Base-by-base conservation (phyloP, 2,888 invertebrate genomes). In the Diaprepes abbreviatus region DNA sequence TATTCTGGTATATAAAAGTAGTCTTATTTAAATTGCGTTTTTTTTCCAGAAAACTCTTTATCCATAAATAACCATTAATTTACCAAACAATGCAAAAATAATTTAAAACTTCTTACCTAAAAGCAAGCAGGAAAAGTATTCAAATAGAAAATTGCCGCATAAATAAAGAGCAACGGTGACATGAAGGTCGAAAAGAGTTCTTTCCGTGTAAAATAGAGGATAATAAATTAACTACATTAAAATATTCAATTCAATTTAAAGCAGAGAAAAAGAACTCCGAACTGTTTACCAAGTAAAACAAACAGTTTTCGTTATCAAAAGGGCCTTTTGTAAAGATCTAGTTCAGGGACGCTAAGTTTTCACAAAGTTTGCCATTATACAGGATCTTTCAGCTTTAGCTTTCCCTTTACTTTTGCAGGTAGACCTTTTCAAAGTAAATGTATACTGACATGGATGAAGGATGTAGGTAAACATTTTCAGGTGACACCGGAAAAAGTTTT, bases 221-320 rank as follows among this genome's bases (percentile, higher is more conserved):
- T 43, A 38, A 65, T 65, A 65, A 65, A 65, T 65, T 65, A 65
- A 14, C 48, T 35, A 43, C 65, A 65, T 65, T 65, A 65, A 58
- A 65, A 65, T 57, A 57, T 65, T 58, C 65, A 35, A 55, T 65
- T 65, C 48, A 64, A 45, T 64, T 54, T 55, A 54, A 35, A 64
- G 40, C 33, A 5, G 33, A 33, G 45, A 33, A 33, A 52, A 55
- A 64, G 52, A 52, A 52, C 52, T 52, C 28, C 7, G 35, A 50
- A 24, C 7, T 38, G 36, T 58, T 58, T 58, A 28, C 58, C 28
- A 58, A 52, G 52, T 19, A 63, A 52, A 63, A 50, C 35, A 63
- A 52, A 52, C 40, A 38, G 52, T 21, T 36, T 52, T 38, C 52
- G 36, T 16, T 63, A 62, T 40, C 28, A 63, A 63, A 63, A 52